Base-by-base conservation (phyloP, 2,797 vertebrate species). In the Parauchenoglanis punctatus region DNA sequence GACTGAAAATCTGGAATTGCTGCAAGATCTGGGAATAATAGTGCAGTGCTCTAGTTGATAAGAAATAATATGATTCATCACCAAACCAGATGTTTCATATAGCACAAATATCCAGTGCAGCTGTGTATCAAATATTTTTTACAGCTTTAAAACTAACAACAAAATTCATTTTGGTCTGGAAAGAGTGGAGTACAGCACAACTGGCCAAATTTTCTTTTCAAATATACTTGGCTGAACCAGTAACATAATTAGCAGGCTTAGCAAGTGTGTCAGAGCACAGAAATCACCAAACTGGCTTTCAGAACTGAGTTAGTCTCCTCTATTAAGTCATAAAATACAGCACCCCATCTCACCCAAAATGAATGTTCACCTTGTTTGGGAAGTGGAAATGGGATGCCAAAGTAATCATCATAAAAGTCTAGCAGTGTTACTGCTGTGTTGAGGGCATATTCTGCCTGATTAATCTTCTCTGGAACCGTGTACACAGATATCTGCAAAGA, bases 331-430 rank as follows among this genome's bases (percentile, higher is more conserved):
- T 80, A 20, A 78, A 78, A 13, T 4, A 77, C 46, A 76, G 8
- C n/a, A 31, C 49, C 35, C 7, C 52, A 31, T 25, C n/a, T 81
- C 31, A 61, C 7, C 35, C n/a, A 70, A 54, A 40, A 61, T 12
- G 82, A 25, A 81, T 46, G 35, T 81, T 86, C 76, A 95, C 98
- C 98, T 88, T 98, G 98, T 94, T 99, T 99, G 56, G 97, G 98
- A 67, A 99, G 94, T 1, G 98, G 97, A 91, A 98, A 99, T 0
- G 97, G 96, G 88, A 99, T 98, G 67, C 93, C 94, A 92, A 98
- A 99, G 91, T 97, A 98, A 88, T 97, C 96, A n/a, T 99, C 97
- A 65, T 96, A 98, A 92, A 98, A 98, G 88, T 99, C 97, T 44
- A 98, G 87, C 83, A 98, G 95, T 88, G 95, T 98, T 56, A 97